Conservation (phyloP, 2,888 invertebrate species). For the Resseliella maxima region DNA sequence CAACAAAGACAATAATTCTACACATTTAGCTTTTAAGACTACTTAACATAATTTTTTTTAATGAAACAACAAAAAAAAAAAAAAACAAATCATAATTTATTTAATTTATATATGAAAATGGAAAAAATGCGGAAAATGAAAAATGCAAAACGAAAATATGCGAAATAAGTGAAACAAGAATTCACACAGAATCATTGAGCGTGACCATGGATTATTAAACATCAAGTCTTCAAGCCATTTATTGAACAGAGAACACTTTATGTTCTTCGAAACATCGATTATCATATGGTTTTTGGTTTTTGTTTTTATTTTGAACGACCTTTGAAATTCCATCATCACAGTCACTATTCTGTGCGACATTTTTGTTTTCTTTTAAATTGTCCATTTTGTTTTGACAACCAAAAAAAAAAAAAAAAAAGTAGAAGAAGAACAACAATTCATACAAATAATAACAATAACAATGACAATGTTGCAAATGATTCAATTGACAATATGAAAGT, state of each 20-base stretch:
- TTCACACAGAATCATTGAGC: no score
- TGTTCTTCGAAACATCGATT: not conserved
- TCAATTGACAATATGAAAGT: not conserved
- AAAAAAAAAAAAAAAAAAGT: not conserved
- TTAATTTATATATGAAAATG: conserved; percentile 47
- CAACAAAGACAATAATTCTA: conserved; percentile 3
- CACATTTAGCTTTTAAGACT: not conserved
- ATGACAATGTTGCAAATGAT: conserved; percentile 49
- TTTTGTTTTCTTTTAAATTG: not conserved
- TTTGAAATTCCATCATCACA: not conserved
- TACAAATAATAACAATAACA: no score
- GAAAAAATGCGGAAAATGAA: conserved; percentile 6
- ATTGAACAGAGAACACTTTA: no score
- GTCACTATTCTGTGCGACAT: not conserved
- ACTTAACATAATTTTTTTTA: no score
- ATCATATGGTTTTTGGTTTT: no score
- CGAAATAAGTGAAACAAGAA: not conserved
- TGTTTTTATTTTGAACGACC: no score
- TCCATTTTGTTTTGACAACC: conserved; percentile 22
- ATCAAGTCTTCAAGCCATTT: not conserved
- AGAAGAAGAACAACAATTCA: not conserved
- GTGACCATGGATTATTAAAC: not conserved
- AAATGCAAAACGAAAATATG: not conserved
- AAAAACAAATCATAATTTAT: conserved; percentile 40
- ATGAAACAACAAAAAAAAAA: no score